Evolutionary conservation across 2,888 invertebrate species (phyloP), one percentile per base, ranked within the genome.

Genomic region (Scrobipalpa costella): DNA sequence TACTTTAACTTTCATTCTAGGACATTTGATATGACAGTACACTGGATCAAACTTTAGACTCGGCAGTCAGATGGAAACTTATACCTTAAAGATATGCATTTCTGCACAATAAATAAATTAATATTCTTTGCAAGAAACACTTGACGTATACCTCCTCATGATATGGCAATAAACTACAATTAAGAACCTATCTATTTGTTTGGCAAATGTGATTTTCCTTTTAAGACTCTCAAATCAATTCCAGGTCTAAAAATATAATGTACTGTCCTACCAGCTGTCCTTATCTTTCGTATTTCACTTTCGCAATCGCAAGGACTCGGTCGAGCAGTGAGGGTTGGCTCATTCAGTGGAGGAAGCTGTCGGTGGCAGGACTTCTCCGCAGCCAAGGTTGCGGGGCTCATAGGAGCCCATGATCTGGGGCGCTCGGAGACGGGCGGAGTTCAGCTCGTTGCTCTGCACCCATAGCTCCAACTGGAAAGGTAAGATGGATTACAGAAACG

Each of bases 401-500:
- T 83, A 68, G 7, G 71, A 69, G 1, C 83, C 78, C 0, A 81
- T 67, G 0, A 78, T 72, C 0, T 65, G 73, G 0, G 81, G 75
- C 0, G 76, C 83, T 15, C 92, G 83, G 1, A 92, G 82, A 55
- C 86, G 84, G 5, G 91, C 92, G 0, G 92, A 92, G 61, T 90
- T 92, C 7, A 92, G 66, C 57, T 92, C 92, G 69, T 92, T 92
- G 70, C 91, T 89, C 69, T 92, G 90, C 50, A 92, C 91, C 92
- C 92, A 92, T 0, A 92, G 81, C 62, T 90, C 90, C 80, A 92
- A 73, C 92, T 92, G 82, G 8, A 86, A 68, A 55, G 62, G 9
- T 13, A 15, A 47, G 11, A 7, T 11, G 38, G 13, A 38, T 38
- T 8, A n/a, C n/a, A n/a, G n/a, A n/a, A n/a, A n/a, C n/a, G n/a